phyloP scores from a whole-genome alignment of 1,140 invertebrate species.

The Carposina sasakii region DNA sequence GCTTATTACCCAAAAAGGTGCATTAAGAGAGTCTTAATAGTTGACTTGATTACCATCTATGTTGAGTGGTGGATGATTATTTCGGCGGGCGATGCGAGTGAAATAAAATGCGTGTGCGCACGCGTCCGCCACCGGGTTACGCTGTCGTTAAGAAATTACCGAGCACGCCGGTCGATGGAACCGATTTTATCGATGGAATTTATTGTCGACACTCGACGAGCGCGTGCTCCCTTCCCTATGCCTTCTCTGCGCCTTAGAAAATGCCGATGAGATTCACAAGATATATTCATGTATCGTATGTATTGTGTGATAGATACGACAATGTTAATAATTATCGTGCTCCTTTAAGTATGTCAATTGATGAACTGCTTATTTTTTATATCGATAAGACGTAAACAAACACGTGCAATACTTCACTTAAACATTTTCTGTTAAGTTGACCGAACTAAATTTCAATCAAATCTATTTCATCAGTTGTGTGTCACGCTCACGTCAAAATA shows the following conservation, averaged over 20 bases:
- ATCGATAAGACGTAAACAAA: too few relatives aligned
- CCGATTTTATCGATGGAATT: conserved; percentile 71
- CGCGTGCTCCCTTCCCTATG: conserved; percentile 40
- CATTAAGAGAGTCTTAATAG: conserved; percentile 66
- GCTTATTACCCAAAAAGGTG: conserved; percentile 50
- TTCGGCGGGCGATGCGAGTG: conserved; percentile 59
- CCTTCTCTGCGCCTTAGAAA: conserved; percentile 12
- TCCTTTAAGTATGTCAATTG: too few relatives aligned
- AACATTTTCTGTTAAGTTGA: too few relatives aligned
- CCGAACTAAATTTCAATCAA: too few relatives aligned
- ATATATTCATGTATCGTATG: too few relatives aligned
- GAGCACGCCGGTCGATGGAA: conserved; percentile 50
- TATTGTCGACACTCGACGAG: conserved; percentile 56
- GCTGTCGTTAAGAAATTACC: conserved; percentile 68
- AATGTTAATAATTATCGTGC: too few relatives aligned
- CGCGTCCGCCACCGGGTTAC: conserved; percentile 69
- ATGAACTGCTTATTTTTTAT: too few relatives aligned
- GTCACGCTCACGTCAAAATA: too few relatives aligned
- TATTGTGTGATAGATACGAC: too few relatives aligned
- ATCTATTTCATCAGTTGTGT: conserved; percentile 29
- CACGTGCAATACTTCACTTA: too few relatives aligned
- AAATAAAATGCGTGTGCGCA: conserved; percentile 68
- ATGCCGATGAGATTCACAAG: too few relatives aligned
- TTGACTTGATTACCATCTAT: conserved; percentile 66
- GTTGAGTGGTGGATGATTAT: conserved; percentile 68